Base-by-base conservation (phyloP, 2,888 invertebrate species). In the Acronicta leporina region DNA sequence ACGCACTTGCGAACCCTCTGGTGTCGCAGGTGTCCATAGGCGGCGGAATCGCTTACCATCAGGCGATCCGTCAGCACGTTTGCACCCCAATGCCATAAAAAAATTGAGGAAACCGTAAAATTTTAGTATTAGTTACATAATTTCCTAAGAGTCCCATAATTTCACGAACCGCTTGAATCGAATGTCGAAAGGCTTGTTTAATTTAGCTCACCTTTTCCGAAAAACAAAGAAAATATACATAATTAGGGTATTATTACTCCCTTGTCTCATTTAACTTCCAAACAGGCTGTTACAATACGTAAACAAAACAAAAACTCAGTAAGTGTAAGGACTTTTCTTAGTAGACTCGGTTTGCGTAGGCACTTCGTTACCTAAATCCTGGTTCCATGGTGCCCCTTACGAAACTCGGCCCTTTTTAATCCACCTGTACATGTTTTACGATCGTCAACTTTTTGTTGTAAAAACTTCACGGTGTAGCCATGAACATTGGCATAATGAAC, bases 391-490 rank as follows among this genome's bases (percentile, higher is more conserved):
- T 65, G 61, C 64, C 63, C 68, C 66, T 77, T 77, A 74, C 72
- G 63, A 78, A 85, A 79, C 77, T 79, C 84, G 72, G 79, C 75
- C 82, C 87, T 86, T 87, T 91, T 90, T 91, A 92, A 92, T 92
- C 92, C 90, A 87, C 87, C 89, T 87, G 88, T 84, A 86, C 91
- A 83, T 87, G 88, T 92, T 92, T 92, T 91, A 92, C 83, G 92
- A 88, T 82, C 86, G 84, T 88, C 86, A 91, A 92, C 87, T 92
- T 92, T 92, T 84, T 75, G 85, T 67, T 87, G 84, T 86, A 90
- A 91, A 91, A 92, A 91, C 84, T 91, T 92, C 86, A 46, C 38
- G 47, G 57, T 46, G 46, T 30, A 47, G 62, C 73, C 84, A 87
- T 89, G 88, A 89, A 88, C 88, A 88, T 88, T 77, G 76, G 72